Conservation (phyloP, 35 echinoderm and acorn worm species). For the Stichopus chloronotus region DNA sequence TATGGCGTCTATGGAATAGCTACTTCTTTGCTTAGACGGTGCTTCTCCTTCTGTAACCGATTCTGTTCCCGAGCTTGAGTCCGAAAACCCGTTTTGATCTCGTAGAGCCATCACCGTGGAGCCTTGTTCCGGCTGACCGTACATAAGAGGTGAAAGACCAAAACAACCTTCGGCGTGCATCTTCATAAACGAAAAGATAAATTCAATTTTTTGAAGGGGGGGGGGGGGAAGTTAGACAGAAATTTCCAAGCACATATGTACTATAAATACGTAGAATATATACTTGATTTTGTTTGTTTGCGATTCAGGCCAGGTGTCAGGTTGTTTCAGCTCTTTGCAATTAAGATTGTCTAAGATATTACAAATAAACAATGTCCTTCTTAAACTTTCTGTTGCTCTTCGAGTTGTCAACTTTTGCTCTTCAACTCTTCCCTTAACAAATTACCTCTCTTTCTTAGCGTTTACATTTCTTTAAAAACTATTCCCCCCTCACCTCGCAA, state of each 20-base stretch:
- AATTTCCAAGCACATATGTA: too few relatives aligned
- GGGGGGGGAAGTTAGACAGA: too few relatives aligned
- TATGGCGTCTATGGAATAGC: conserved; percentile 35
- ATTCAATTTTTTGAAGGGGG: too few relatives aligned
- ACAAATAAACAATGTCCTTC: conserved; percentile 4
- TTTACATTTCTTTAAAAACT: conserved; percentile 6
- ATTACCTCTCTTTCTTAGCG: not conserved
- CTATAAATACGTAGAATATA: too few relatives aligned
- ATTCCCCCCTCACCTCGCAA: conserved; percentile 1
- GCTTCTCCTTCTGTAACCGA: not conserved
- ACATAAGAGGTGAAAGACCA: not conserved
- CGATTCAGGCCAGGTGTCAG: too few relatives aligned
- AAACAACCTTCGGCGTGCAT: conserved; percentile 40
- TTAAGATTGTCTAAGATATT: not conserved
- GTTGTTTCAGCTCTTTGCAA: too few relatives aligned
- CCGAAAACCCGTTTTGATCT: not conserved
- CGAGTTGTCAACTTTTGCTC: not conserved
- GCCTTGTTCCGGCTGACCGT: not conserved
- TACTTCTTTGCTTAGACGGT: conserved; percentile 28
- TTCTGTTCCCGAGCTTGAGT: not conserved
- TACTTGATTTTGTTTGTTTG: too few relatives aligned
- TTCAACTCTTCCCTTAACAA: not conserved
- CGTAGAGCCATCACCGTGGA: not conserved
- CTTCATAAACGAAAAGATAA: not conserved
- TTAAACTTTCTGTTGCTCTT: not conserved